Percentiles rank a stretch among this genome's conserved stretches.
Evolutionary conservation across 2,113 vertebrate species (phyloP).

Genomic region (Marcusenius ussheri): DNA sequence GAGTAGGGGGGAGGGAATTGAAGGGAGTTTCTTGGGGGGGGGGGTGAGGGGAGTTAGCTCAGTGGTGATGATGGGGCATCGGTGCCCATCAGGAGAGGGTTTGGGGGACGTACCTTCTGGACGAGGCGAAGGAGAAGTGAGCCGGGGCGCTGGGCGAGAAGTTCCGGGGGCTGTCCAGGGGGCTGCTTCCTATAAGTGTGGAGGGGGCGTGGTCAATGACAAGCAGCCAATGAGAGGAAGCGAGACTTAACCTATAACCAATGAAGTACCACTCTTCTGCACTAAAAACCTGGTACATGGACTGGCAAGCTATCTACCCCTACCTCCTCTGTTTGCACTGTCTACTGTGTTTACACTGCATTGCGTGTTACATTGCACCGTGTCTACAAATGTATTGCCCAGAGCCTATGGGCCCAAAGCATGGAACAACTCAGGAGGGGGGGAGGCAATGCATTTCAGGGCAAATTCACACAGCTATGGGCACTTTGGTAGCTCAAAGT

Average conservation of each 20-base stretch:
- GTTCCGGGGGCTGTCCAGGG: slow-evolving; percentile 85
- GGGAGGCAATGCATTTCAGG: too few relatives aligned
- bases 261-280: neutral
- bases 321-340: neutral
- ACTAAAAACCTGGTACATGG: neutral
- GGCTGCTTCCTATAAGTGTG: slow-evolving; percentile 72
- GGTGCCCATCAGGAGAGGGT: neutral
- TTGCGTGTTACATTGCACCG: neutral
- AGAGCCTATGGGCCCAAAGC: too few relatives aligned
- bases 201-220: neutral
- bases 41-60: neutral
- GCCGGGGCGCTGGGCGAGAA: slow-evolving; percentile 85
- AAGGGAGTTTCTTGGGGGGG: neutral
- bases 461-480: too few relatives aligned
- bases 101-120: slow-evolving; percentile 67
- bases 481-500: too few relatives aligned
- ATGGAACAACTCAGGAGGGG: too few relatives aligned
- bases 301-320: neutral
- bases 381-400: neutral
- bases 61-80: neutral
- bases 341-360: neutral
- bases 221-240: neutral
- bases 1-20: too few relatives aligned
- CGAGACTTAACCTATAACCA: neutral
- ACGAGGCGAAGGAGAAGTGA: slow-evolving; percentile 89